Base-by-base conservation (phyloP, 1,140 invertebrate species). In the Armadillidium nasatum region DNA sequence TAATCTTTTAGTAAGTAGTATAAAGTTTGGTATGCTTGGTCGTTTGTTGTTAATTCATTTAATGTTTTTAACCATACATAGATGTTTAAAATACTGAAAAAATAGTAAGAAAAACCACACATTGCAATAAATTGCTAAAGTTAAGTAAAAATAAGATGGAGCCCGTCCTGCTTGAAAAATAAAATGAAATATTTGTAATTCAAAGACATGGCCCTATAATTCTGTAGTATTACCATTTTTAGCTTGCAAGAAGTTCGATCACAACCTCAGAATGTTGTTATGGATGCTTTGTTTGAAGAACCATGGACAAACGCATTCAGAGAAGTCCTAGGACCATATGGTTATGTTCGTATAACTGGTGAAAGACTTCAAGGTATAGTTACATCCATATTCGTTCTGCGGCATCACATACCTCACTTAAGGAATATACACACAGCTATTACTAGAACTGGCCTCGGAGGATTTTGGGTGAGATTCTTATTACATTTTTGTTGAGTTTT, bases 201-300 rank as follows among this genome's bases (percentile, higher is more conserved):
- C 33, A 33, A 33, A 6, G 33, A 33, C 33, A 33, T 3, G 33
- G 33, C 1, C 33, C 33, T 6, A 1, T 33, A 33, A 33, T 33
- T 75, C 54, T 74, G 75, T 67, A 69, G 72, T 19, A 60, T 69
- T 74, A 54, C 22, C 21, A n/a, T 73, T 75, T 86, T 76, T 82
- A 92, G 91, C n/a, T 86, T 95, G 75, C 94, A 96, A 87, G 94
- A 96, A 87, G 91, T 96, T 0, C 95, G 93, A 84, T 90, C 92
- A 2, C 92, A 94, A 81, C 93, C 93, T 9, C 91, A 93, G 82
- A 92, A 94, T 84, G 89, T 94, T 82, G 83, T 95, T 22, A 86
- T 92, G 83, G 92, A 94, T 79, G 87, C 91, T 15, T 83, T 96
- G 46, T 92, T 93, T 84, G 90, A 92, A 81, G 93, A 95, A 85